These are phyloP conservation scores for Aphelocoma californica DNA, from an alignment of 2,797 vertebrate species.

Conservation along the genomic window DNA sequence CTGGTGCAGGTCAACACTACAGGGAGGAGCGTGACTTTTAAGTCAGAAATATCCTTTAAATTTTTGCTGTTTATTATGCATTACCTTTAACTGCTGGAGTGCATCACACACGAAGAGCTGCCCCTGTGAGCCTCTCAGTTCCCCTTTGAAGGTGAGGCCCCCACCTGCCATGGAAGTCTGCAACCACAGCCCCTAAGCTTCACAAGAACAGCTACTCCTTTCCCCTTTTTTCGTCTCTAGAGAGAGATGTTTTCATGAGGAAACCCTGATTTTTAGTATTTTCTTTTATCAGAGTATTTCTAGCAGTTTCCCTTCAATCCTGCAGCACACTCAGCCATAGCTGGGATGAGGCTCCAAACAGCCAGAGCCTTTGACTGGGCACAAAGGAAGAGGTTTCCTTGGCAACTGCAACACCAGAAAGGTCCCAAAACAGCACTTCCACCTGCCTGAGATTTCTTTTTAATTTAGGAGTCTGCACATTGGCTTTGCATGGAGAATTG, in stretches of 20 bases:
- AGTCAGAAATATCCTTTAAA: neutral
- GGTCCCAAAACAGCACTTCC: slow-evolving; percentile 42
- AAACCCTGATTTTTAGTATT: neutral
- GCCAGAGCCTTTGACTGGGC: slow-evolving; percentile 58
- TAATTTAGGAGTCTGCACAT: slow-evolving; percentile 49
- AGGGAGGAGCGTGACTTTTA: neutral
- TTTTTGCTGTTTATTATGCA: neutral
- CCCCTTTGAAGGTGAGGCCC: neutral
- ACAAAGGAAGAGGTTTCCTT: slow-evolving; percentile 67
- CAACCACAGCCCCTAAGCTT: neutral
- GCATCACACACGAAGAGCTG: neutral
- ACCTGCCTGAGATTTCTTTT: slow-evolving; percentile 58
- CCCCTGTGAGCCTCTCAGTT: neutral
- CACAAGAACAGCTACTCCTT: neutral
- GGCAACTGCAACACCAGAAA: slow-evolving; percentile 51
- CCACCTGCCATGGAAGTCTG: neutral
- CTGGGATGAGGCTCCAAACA: slow-evolving; percentile 49
- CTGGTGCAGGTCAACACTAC: neutral
- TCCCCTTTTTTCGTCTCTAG: neutral
- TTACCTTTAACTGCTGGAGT: neutral
- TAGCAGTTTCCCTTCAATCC: slow-evolving; percentile 20
- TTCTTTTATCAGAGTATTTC: neutral
- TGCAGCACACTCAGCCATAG: slow-evolving; percentile 9
- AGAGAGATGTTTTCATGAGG: neutral
- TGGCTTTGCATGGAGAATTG: slow-evolving; percentile 26